A percentile compares a stretch with the other conserved stretches of the same genome.
phyloP scores from a whole-genome alignment of 2,888 invertebrate genomes.

The Aricia artaxerxes region DNA sequence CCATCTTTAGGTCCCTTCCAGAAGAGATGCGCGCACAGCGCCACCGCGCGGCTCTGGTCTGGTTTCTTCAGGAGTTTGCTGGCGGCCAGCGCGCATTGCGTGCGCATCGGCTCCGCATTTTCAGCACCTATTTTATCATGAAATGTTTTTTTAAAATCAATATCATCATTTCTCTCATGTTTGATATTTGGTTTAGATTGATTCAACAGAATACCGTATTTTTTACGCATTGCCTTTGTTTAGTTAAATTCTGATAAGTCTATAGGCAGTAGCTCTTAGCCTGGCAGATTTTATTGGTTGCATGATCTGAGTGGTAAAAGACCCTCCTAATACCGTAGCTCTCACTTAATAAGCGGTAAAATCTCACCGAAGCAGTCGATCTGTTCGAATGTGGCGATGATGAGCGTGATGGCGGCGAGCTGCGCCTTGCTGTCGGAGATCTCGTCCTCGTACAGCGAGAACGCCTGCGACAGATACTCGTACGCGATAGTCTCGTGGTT shows the following conservation, averaged over 20 bases:
- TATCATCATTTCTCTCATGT: no score
- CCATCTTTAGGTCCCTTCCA: slow-evolving; percentile 91
- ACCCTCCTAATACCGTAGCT: no score
- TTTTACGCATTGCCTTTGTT: no score
- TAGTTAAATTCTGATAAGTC: no score
- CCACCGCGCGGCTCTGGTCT: slow-evolving; percentile 97
- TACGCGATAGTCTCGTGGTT: slow-evolving; percentile 98
- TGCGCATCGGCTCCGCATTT: slow-evolving; percentile 97
- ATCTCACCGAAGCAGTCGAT: slow-evolving; percentile 90
- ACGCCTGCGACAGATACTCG: slow-evolving; percentile 97
- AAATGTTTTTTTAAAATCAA: no score
- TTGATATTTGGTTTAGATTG: no score
- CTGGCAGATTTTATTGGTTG: no score
- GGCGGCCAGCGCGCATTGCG: slow-evolving; percentile 97
- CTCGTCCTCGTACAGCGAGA: slow-evolving; percentile 98
- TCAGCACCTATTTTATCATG: slow-evolving; percentile 83
- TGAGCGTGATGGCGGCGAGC: slow-evolving; percentile 95
- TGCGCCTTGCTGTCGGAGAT: slow-evolving; percentile 98
- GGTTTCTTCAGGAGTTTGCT: slow-evolving; percentile 98
- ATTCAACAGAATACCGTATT: no score
- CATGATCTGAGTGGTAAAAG: no score
- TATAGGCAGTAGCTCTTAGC: no score
- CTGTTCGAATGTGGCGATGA: slow-evolving; percentile 97
- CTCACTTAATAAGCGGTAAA: no score
- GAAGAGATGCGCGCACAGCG: slow-evolving; percentile 96